A percentile compares a stretch with the other conserved stretches of the same genome.
Conservation (phyloP, 2,797 vertebrate species). For the Rallus crepitans region DNA sequence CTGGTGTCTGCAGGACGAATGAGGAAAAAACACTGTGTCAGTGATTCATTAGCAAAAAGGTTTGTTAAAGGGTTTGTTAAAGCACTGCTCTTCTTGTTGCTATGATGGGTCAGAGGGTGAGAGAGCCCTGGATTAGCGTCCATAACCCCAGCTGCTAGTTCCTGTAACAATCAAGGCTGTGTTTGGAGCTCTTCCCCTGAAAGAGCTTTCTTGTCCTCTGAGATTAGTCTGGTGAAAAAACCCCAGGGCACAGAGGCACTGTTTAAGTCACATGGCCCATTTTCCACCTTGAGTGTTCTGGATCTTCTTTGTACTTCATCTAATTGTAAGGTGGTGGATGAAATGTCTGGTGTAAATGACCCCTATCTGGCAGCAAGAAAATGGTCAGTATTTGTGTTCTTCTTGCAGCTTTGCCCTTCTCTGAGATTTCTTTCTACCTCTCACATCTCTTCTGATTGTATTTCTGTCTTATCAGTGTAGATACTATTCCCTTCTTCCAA, state of each 20-base stretch:
- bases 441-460: background rate
- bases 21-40: background rate
- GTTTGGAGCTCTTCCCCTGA: background rate
- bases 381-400: background rate
- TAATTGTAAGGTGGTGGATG: background rate
- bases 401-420: background rate
- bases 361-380: background rate
- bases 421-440: background rate
- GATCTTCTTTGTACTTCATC: background rate
- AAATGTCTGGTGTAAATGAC: background rate
- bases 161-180: background rate
- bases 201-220: background rate
- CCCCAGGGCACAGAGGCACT: background rate
- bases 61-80: background rate
- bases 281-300: background rate
- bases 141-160: background rate
- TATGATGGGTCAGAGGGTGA: background rate
- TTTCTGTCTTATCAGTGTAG: background rate
- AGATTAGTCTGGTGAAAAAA: background rate
- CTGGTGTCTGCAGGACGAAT: background rate
- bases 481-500: background rate
- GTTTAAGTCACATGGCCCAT: background rate
- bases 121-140: background rate
- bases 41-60: background rate
- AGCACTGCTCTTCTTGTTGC: background rate